Evolutionary conservation across 2,797 vertebrate species (phyloP).

Genomic region (Lepus townsendii): DNA sequence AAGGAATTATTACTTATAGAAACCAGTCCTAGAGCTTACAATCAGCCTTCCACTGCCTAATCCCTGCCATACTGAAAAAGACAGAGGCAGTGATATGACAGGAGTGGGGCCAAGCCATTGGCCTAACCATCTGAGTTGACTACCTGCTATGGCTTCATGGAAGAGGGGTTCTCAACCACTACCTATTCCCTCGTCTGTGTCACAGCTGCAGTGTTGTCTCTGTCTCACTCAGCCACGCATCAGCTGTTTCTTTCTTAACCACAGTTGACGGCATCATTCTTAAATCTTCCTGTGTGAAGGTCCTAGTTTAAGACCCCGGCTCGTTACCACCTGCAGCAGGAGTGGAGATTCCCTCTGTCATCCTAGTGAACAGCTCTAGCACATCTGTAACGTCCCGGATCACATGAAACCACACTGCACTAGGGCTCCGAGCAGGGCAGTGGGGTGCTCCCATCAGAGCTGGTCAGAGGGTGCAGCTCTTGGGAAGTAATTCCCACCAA

Average conservation of each 20-base stretch:
- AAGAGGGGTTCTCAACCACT: background rate
- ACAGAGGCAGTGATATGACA: slow-evolving; percentile 15
- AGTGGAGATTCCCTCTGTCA: background rate
- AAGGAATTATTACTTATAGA: slow-evolving; percentile 18
- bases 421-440: background rate
- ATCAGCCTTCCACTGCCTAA: background rate
- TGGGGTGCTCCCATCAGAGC: background rate
- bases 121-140: background rate
- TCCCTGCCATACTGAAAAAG: background rate
- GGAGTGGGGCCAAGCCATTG: background rate
- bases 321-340: background rate
- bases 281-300: background rate
- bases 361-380: background rate
- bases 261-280: background rate
- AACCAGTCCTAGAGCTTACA: background rate
- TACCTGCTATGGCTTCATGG: background rate
- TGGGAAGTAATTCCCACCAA: background rate
- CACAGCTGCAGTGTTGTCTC: background rate
- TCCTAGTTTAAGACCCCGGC: background rate
- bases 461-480: background rate
- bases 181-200: background rate
- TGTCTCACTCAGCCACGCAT: slow-evolving; percentile 40
- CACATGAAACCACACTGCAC: background rate
- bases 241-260: slow-evolving; percentile 4
- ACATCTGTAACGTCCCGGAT: background rate